phyloP scores from a whole-genome alignment of 2,113 vertebrate genomes.

The Oceanites oceanicus region DNA sequence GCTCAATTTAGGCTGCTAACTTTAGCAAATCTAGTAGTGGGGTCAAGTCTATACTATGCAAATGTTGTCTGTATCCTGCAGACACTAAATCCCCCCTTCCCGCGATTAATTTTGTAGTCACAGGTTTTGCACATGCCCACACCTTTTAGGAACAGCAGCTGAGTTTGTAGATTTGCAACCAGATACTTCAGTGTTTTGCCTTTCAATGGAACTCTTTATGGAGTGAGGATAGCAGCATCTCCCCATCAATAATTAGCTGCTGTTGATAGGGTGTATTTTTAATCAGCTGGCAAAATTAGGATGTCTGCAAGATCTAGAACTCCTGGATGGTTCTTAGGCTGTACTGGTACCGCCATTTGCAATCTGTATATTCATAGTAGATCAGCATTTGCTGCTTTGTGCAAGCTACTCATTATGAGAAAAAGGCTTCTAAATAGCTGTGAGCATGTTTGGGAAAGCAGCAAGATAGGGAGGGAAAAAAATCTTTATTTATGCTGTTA shows the following conservation, averaged over 20 bases:
- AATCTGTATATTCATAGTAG: not conserved
- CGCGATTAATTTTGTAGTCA: not conserved
- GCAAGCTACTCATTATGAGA: not conserved
- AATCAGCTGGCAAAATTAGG: not conserved
- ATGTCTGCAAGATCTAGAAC: not conserved
- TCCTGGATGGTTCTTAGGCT: not conserved
- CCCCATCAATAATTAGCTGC: not conserved
- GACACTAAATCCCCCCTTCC: not conserved
- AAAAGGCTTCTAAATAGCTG: not conserved
- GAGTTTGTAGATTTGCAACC: not conserved
- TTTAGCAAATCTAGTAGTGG: not conserved
- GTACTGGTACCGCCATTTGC: not conserved
- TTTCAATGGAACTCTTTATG: not conserved
- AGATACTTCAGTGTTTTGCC: not conserved
- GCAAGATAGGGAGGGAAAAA: rapidly evolving
- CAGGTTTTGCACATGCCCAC: not conserved
- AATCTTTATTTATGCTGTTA: not conserved
- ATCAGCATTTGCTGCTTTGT: not conserved
- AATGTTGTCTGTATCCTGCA: not conserved
- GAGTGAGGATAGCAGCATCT: not conserved
- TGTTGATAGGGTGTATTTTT: not conserved
- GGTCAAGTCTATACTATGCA: not conserved
- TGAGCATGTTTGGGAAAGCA: not conserved
- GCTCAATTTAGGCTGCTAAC: not conserved
- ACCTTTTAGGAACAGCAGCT: not conserved